Evolutionary conservation across 2,888 invertebrate species (phyloP).

Genomic region (Sceliomorpha sp.): DNA sequence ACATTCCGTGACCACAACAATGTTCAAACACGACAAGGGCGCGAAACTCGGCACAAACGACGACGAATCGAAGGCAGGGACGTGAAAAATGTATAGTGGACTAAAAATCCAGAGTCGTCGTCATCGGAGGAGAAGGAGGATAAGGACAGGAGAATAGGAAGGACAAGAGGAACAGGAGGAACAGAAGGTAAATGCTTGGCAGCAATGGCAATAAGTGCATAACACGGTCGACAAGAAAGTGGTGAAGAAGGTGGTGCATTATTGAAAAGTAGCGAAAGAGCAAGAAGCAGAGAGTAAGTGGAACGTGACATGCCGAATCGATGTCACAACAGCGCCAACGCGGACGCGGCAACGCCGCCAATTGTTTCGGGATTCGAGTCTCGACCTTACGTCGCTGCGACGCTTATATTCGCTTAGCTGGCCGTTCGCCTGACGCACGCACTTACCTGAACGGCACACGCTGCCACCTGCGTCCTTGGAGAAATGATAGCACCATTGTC

Average conservation of each 20-base stretch:
- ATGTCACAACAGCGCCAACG: constrained; percentile 63
- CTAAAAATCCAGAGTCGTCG: too few relatives aligned
- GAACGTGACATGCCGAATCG: constrained; percentile 71
- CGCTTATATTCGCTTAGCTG: constrained; percentile 51
- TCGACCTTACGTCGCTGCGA: constrained; percentile 48
- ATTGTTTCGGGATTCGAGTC: constrained; percentile 71
- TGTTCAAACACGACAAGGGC: too few relatives aligned
- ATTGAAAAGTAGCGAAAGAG: constrained; percentile 59
- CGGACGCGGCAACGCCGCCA: constrained; percentile 69
- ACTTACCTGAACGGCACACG: constrained; percentile 48
- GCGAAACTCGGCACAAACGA: too few relatives aligned
- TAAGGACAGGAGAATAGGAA: too few relatives aligned
- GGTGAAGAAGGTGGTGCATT: constrained; percentile 30
- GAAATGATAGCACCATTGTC: constrained; percentile 51
- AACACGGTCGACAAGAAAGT: too few relatives aligned
- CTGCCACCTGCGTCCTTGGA: constrained; percentile 43
- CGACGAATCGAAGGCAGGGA: too few relatives aligned
- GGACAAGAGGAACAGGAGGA: too few relatives aligned
- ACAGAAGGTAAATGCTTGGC: too few relatives aligned
- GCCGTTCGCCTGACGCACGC: constrained; percentile 29
- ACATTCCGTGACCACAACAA: too few relatives aligned
- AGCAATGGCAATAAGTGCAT: too few relatives aligned
- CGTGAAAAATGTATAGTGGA: too few relatives aligned
- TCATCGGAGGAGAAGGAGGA: too few relatives aligned
- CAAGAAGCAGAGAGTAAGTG: constrained; percentile 67